Base-by-base conservation (phyloP, 1,140 invertebrate species). In the Agrypnia vestita region DNA sequence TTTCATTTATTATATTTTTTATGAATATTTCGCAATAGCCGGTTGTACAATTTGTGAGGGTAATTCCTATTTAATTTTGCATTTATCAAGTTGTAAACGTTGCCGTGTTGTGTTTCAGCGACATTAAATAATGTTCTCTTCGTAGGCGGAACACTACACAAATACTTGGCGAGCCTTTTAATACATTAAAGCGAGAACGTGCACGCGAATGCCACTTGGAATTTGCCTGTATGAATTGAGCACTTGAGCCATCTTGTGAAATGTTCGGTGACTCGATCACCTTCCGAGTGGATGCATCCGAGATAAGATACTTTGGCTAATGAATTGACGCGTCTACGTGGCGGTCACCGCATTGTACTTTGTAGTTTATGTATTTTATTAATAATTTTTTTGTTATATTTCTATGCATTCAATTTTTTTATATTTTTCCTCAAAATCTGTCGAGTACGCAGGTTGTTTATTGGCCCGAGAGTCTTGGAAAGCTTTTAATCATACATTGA, bases 191-290 rank as follows among this genome's bases (percentile, higher is more conserved):
- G 7, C 46, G 46, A 44, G 53, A 56, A 56, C 53, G 17, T 56
- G 53, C n/a, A n/a, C 43, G 62, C 67, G 67, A 21, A 25, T 62
- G 17, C 67, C 3, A 17, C 47, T 71, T 71, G 0, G 21, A 71
- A 71, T 71, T 71, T 49, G 4, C 67, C 67, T 15, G 21, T 71
- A 71, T 71, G 49, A 71, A 71, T 71, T 71, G 67, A 71, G 46
- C 67, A 47, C 67, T 53, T 25, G 17, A 47, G n/a, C 17, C 21
- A 71, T 71, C 67, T 71, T 17, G 67, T 35, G 15, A 25, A 44
- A 67, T 67, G 11, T 67, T 67, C 43, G 44, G 62, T 43, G 67
- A 71, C 25, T 53, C 51, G 67, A 47, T 71, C 67, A 25, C 7
- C 67, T 71, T 71, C 67, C 67, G 49, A 71, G 67, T 51, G 67